Percentiles rank a stretch among this genome's conserved stretches.
phyloP scores from a whole-genome alignment of 2,888 invertebrate genomes.

The Napeogenes inachia region DNA sequence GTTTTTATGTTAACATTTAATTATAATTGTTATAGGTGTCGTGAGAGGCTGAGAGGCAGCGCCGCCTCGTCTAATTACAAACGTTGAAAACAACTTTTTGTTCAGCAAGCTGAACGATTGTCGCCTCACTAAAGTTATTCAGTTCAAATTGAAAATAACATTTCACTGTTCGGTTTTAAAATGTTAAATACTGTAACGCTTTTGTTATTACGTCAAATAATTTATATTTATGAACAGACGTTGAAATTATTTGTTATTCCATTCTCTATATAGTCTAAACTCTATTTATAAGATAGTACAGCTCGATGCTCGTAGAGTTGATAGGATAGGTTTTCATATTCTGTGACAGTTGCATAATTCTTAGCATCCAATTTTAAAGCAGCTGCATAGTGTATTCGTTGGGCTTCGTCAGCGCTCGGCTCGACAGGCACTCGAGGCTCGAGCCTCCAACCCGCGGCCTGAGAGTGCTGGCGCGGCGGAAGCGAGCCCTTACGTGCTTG shows the following conservation, averaged over 20 bases:
- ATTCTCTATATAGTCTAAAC: too few relatives aligned
- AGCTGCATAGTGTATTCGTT: constrained; percentile 62
- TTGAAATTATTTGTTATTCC: too few relatives aligned
- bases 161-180: constrained; percentile 36
- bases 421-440: constrained; percentile 62
- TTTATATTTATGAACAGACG: too few relatives aligned
- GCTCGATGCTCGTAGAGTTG: neutral
- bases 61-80: constrained; percentile 64
- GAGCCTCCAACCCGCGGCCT: constrained; percentile 54
- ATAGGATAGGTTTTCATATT: neutral
- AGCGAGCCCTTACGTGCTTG: constrained; percentile 71
- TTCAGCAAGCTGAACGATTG: constrained; percentile 60
- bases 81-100: constrained; percentile 64
- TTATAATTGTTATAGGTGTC: constrained; percentile 24
- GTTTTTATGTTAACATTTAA: neutral
- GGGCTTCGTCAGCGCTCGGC: constrained; percentile 68
- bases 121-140: constrained; percentile 60
- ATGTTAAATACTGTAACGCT: constrained; percentile 13
- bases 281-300: too few relatives aligned
- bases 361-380: constrained; percentile 55
- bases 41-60: constrained; percentile 25
- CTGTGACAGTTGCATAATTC: constrained; percentile 43
- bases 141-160: constrained; percentile 61
- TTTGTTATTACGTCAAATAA: constrained; percentile 8
- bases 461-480: constrained; percentile 74